These are phyloP conservation scores for Macquaria australasica DNA, from an alignment of 2,113 vertebrate genomes.

Conservation along the genomic window DNA sequence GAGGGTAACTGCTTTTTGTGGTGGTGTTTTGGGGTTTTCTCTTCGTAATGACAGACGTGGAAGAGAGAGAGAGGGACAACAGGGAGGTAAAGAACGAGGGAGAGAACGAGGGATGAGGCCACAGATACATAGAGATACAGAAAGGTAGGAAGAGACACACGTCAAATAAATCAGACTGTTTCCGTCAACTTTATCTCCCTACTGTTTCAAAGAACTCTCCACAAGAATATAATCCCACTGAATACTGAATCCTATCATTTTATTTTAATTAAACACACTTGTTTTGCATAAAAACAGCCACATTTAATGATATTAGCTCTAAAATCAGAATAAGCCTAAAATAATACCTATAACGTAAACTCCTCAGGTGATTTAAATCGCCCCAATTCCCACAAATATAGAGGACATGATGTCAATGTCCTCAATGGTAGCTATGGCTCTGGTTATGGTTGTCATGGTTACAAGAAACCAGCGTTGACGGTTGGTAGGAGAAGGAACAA, in stretches of 20 bases:
- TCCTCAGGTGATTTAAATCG: no score
- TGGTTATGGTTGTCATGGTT: not conserved
- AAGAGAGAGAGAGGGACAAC: not conserved
- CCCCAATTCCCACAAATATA: no score
- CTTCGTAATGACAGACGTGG: conserved; percentile 51
- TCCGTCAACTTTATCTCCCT: not conserved
- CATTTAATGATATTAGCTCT: not conserved
- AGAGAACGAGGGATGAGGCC: conserved; percentile 8
- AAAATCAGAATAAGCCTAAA: not conserved
- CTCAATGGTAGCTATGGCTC: not conserved
- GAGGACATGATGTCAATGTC: no score
- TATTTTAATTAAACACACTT: not conserved
- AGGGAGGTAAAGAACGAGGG: not conserved
- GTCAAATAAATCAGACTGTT: no score
- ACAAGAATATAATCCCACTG: not conserved
- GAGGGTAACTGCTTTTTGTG: conserved; percentile 3
- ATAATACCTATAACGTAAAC: not conserved
- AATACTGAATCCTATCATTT: not conserved
- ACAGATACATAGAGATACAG: not conserved
- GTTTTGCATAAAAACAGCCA: not conserved
- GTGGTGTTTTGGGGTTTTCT: conserved; percentile 14
- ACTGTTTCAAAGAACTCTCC: no score
- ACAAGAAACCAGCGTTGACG: not conserved
- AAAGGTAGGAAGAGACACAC: not conserved
- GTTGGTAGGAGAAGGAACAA: not conserved